Evolutionary conservation across 2,113 vertebrate genomes (phyloP).

Genomic region (Pungitius pungitius): DNA sequence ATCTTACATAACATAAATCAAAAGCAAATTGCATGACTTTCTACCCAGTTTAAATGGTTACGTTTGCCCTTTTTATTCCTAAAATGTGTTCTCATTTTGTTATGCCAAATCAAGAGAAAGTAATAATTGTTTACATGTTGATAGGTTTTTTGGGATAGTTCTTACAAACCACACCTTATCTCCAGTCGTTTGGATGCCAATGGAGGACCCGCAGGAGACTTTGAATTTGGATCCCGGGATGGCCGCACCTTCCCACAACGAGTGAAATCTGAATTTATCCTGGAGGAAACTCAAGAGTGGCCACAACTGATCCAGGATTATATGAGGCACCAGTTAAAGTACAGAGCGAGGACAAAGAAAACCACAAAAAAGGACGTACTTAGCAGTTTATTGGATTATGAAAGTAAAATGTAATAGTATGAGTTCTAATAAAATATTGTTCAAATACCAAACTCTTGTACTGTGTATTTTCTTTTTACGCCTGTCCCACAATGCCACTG

Average conservation of each 20-base stretch:
- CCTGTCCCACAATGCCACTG: neutral
- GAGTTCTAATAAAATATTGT: constrained; percentile 39
- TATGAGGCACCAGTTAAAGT: constrained; percentile 68
- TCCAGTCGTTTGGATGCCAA: constrained; percentile 21
- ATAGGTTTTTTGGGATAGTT: constrained; percentile 35
- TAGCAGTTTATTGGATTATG: constrained; percentile 11
- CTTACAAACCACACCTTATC: constrained; percentile 23
- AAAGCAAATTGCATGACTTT: neutral
- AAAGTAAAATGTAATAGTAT: constrained; percentile 1
- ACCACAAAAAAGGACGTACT: constrained; percentile 22
- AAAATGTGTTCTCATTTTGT: neutral
- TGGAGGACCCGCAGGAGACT: constrained; percentile 14
- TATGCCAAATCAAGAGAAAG: neutral
- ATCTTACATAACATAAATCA: neutral
- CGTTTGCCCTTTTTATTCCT: neutral
- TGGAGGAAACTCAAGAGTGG: constrained; percentile 55
- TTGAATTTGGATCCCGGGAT: constrained; percentile 21
- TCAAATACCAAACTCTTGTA: neutral
- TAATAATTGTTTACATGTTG: neutral
- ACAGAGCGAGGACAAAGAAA: constrained; percentile 76
- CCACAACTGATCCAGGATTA: constrained; percentile 61
- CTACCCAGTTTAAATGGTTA: neutral
- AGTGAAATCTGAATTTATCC: constrained; percentile 28
- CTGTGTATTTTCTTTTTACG: neutral
- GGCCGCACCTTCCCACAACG: constrained; percentile 24